Base-by-base conservation (phyloP, 2,888 invertebrate genomes). In the Drosophila austrosaltans region DNA sequence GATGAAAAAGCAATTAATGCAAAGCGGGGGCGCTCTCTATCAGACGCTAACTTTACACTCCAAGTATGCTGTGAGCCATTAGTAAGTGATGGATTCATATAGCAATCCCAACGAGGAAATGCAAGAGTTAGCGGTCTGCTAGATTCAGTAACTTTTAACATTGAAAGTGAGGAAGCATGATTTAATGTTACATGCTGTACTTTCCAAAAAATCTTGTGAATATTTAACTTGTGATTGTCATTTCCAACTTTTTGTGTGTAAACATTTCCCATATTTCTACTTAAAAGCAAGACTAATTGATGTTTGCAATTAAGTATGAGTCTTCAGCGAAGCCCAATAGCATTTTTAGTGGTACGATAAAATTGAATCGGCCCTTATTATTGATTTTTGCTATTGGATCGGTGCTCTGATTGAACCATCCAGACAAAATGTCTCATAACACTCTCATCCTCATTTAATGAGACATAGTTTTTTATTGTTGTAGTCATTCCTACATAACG, bases 21-120 rank as follows among this genome's bases (percentile, higher is more conserved):
- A 42, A 42, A 42, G 42, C 42, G 42, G 3, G 42, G 42, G 68
- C 90, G 91, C 79, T 92, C 91, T 48, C 91, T 67, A 63, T 85
- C 83, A 12, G 78, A 78, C 5, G 88, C 75, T 20, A 91, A 90
- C 75, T 90, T 90, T 4, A 91, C 75, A n/a, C 82, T 73, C 91
- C 91, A 90, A 20, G 90, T 81, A 73, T 90, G 82, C 59, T 67
- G 73, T 20, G 89, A 85, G n/a, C 63, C 64, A 69, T 10, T 32
- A 90, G 91, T 66, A 92, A 69, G 56, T 40, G 40, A 32, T 40
- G 76, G 66, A 66, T 75, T 72, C 60, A 72, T 69, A 62, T 75
- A 75, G 40, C 71, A 56, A 28, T 75, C 71, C 75, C 75, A 75
- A 48, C 53, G 69, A 20, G 69, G 44, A 56, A 75, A 75, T 63